These are phyloP conservation scores for Trachops cirrhosus DNA, from an alignment of 2,797 vertebrate species.

Conservation along the genomic window DNA sequence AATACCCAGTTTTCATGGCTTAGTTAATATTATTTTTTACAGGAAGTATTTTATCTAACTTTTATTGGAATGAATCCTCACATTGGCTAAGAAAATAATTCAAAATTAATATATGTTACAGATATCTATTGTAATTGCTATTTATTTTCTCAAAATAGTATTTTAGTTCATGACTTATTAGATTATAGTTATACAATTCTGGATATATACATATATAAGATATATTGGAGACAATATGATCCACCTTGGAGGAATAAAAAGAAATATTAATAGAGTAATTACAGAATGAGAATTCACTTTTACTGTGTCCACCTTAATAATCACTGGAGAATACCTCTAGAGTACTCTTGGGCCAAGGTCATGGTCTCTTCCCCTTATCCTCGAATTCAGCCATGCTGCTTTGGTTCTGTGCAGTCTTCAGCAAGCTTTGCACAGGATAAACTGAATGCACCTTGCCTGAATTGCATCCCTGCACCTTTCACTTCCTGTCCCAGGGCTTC, in stretches of 20 bases:
- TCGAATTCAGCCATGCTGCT: neutral
- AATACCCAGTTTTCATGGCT: neutral
- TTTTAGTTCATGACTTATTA: neutral
- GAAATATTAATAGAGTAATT: neutral
- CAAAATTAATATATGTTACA: neutral
- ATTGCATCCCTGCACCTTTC: neutral
- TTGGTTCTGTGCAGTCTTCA: neutral
- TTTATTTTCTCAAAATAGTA: neutral
- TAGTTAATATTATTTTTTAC: neutral
- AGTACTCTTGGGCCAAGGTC: neutral
- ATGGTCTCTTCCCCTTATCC: no score
- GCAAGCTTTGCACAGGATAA: neutral
- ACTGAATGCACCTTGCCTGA: neutral
- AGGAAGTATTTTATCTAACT: neutral
- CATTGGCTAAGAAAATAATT: neutral
- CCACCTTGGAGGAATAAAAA: neutral
- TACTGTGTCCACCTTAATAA: neutral
- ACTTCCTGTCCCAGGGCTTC: neutral
- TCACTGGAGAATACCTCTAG: neutral
- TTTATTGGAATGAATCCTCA: neutral
- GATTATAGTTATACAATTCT: neutral
- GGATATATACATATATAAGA: neutral
- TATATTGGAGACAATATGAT: neutral
- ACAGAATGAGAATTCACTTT: neutral
- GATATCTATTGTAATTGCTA: neutral